Evolutionary conservation across 2,797 vertebrate genomes (phyloP), one percentile per base, ranked within the genome.

Genomic region (Hippopotamyrus pictus): DNA sequence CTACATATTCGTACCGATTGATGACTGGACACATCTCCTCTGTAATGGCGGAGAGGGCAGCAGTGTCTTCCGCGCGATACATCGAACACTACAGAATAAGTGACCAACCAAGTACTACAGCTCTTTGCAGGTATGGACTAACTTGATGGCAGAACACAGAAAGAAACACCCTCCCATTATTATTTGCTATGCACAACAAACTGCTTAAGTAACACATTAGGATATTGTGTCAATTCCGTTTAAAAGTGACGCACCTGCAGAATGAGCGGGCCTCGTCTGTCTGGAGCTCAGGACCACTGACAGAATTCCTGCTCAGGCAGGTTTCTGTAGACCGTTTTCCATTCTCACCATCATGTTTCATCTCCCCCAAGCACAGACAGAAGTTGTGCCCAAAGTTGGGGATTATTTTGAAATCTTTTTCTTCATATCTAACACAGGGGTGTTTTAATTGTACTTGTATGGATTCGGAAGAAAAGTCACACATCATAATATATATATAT

Each of bases 301-400:
- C 12, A 48, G 2, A 46, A 62, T 41, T 33, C 7, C 50, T 17
- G 11, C 50, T 54, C 14, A 2, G 44, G 50, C 29, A 88, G 12
- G 83, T 89, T 88, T 83, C 73, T 88, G 57, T 41, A 48, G 11
- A 50, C 25, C 1, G 29, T 22, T 76, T 48, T 79, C 44, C 76
- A 59, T 87, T 22, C n/a, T 0, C 8, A 84, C 9, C 19, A 4
- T 84, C 48, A 11, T 22, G 25, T 51, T 51, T 29, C 17, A 22
- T 84, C 12, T 12, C 90, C 91, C 91, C 7, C 2, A 57, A 29
- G 92, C 95, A 96, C 95, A 95, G 95, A 96, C 95, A 95, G 90
- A 95, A 95, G 94, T 95, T 96, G 95, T 94, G 95, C 91, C 93
- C 91, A 93, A 79, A 79, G 73, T 41, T 79, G 17, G 94, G 92